A percentile compares a stretch with the other conserved stretches of the same genome.
phyloP scores from a whole-genome alignment of 2,797 vertebrate genomes.

The Odontamblyopus rebecca region DNA sequence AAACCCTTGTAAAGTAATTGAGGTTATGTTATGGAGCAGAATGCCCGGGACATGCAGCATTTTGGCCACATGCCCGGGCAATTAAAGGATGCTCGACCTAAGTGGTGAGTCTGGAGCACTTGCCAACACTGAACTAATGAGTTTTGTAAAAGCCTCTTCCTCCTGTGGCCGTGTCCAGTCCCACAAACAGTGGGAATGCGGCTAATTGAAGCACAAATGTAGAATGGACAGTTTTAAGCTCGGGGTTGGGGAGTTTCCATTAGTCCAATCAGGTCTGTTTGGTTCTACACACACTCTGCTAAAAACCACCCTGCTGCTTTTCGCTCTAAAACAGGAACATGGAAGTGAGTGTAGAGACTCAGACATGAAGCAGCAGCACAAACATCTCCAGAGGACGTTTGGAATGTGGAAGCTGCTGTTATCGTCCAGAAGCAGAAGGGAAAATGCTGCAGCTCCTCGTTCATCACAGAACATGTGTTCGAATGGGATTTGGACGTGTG shows the following conservation, averaged over 20 bases:
- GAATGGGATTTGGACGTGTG: no score
- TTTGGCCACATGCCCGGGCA: background rate
- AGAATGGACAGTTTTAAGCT: background rate
- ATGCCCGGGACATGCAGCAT: background rate
- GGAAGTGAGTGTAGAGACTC: background rate
- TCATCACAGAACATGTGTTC: background rate
- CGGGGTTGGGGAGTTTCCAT: background rate
- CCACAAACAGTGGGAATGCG: background rate
- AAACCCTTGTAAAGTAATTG: background rate
- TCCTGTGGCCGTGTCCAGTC: background rate
- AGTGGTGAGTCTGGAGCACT: conserved; percentile 1
- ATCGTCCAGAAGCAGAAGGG: background rate
- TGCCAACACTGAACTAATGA: background rate
- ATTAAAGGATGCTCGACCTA: background rate
- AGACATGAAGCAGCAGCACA: background rate
- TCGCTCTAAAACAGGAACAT: background rate
- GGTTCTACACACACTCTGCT: background rate
- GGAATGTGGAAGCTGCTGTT: background rate
- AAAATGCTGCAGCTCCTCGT: background rate
- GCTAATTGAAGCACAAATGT: background rate
- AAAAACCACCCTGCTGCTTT: background rate
- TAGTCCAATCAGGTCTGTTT: background rate
- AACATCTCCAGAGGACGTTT: background rate
- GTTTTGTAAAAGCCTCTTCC: background rate
- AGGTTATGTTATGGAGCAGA: background rate